phyloP scores from a whole-genome alignment of 1,140 invertebrate genomes.

The Lasioglossum baleicum region DNA sequence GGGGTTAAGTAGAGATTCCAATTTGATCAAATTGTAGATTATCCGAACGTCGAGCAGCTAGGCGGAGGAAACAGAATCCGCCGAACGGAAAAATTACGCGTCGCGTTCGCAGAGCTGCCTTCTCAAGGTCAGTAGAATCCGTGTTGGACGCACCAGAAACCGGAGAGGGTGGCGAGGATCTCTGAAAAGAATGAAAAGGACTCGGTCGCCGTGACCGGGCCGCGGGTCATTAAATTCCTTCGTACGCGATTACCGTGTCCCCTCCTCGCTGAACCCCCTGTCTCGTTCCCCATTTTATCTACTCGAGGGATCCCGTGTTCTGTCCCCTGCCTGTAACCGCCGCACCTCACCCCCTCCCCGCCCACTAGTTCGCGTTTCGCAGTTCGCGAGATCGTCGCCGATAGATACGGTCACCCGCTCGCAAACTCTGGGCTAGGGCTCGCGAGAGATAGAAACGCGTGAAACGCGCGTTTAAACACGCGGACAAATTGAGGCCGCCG shows the following conservation, averaged over 20 bases:
- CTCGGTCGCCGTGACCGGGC: background rate
- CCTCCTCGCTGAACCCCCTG: background rate
- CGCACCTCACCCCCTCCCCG: too few relatives aligned
- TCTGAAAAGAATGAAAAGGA: background rate
- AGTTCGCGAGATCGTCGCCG: constrained; percentile 22
- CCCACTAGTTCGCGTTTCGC: background rate
- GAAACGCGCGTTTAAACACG: constrained; percentile 48
- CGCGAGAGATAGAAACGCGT: constrained; percentile 40
- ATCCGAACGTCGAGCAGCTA: too few relatives aligned
- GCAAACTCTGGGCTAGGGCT: background rate
- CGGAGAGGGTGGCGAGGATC: constrained; percentile 10
- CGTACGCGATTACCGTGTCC: constrained; percentile 26
- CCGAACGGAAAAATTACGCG: too few relatives aligned
- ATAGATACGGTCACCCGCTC: constrained; percentile 2
- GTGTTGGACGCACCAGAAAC: background rate
- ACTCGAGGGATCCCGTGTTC: constrained; percentile 23
- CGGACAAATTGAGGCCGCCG: constrained; percentile 52
- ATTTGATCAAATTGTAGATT: too few relatives aligned
- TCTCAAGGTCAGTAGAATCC: background rate
- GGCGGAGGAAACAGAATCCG: too few relatives aligned
- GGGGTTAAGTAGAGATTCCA: too few relatives aligned
- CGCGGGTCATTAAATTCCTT: constrained; percentile 39
- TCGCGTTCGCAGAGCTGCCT: background rate
- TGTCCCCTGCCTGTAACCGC: too few relatives aligned
- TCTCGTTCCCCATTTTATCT: constrained; percentile 33